Evolutionary conservation across 2,113 vertebrate genomes (phyloP).

Genomic region (Mormyrus lacerda): DNA sequence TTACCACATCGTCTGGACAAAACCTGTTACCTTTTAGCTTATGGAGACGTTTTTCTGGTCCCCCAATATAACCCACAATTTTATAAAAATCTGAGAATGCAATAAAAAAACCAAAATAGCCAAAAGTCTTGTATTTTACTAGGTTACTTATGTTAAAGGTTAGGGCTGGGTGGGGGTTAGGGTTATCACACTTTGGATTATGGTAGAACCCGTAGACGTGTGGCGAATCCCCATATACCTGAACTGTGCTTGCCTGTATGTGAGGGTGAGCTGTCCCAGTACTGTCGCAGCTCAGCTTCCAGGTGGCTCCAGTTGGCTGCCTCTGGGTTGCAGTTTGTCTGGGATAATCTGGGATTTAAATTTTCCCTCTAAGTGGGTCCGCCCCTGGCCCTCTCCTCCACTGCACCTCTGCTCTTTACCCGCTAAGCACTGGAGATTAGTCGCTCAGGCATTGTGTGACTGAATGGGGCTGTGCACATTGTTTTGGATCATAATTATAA

Average conservation of each 20-base stretch:
- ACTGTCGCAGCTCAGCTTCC: background rate
- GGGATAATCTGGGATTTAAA: slow-evolving; percentile 2
- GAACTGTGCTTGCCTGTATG: background rate
- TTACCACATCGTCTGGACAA: background rate
- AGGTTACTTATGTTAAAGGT: background rate
- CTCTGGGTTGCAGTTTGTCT: slow-evolving; percentile 1
- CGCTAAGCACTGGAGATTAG: slow-evolving; percentile 43
- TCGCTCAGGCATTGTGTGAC: slow-evolving; percentile 35
- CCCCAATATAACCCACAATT: background rate
- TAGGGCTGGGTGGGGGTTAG: background rate
- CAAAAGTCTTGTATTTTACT: background rate
- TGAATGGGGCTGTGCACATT: slow-evolving; percentile 34
- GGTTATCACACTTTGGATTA: background rate
- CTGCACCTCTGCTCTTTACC: slow-evolving; percentile 24
- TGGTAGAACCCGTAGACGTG: background rate
- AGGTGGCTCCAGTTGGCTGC: background rate
- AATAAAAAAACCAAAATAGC: background rate
- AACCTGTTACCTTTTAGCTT: background rate
- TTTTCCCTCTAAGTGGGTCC: background rate
- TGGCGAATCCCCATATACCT: background rate
- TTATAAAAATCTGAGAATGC: background rate
- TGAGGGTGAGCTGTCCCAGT: background rate
- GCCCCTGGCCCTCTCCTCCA: background rate
- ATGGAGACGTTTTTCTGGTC: background rate
- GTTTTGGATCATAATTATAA: slow-evolving; percentile 42